A percentile compares a stretch with the other conserved stretches of the same genome.
Evolutionary conservation across 2,113 vertebrate genomes (phyloP).

Genomic region (Paramormyrops kingsleyae): DNA sequence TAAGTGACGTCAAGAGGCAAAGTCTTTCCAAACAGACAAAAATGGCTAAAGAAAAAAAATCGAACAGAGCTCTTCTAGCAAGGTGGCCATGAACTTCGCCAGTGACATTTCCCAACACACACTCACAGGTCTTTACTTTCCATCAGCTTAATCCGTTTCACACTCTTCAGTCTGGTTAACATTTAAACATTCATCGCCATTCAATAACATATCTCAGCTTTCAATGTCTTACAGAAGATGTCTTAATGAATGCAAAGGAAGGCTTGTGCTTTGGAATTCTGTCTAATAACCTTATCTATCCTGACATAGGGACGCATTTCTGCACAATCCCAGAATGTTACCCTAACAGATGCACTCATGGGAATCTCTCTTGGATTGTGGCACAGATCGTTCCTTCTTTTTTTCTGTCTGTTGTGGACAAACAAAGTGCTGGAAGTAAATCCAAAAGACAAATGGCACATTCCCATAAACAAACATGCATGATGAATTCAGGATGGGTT

Average conservation of each 20-base stretch:
- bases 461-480: conserved; percentile 6
- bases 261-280: not conserved
- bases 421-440: not conserved
- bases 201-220: not conserved
- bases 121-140: not conserved
- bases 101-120: no score
- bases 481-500: conserved; percentile 1
- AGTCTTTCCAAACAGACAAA: conserved; percentile 3
- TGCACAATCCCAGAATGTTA: not conserved
- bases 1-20: not conserved
- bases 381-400: not conserved
- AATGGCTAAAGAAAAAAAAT: conserved; percentile 15
- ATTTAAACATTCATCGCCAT: not conserved
- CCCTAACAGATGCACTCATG: not conserved
- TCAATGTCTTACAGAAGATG: not conserved
- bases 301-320: not conserved
- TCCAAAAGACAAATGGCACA: not conserved
- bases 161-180: not conserved
- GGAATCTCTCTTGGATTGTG: not conserved
- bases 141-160: not conserved
- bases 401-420: conserved; percentile 7
- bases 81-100: not conserved
- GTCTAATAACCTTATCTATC: not conserved
- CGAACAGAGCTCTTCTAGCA: not conserved
- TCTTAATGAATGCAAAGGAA: not conserved